Evolutionary conservation across 1,140 invertebrate genomes (phyloP).

Genomic region (Cydia pomonella): DNA sequence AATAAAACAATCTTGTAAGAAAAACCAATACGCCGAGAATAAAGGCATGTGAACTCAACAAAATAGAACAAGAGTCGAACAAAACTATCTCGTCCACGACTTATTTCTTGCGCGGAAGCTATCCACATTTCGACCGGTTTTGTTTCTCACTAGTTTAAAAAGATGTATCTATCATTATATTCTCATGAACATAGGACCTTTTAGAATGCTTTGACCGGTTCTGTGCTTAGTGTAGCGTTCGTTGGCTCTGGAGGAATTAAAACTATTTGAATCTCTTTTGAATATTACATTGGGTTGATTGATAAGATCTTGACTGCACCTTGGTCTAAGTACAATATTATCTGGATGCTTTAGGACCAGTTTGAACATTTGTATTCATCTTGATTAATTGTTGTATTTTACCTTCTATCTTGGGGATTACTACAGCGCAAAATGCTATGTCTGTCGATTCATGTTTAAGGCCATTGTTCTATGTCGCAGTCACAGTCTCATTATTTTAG

Average conservation of each 20-base stretch:
- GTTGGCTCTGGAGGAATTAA: conserved; percentile 29
- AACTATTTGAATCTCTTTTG: conserved; percentile 28
- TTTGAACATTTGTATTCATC: background rate
- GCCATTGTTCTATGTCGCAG: too few species aligned
- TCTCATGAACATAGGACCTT: conserved; percentile 38
- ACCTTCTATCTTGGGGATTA: too few species aligned
- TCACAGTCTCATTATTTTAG: too few species aligned
- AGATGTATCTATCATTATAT: conserved; percentile 35
- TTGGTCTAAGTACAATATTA: background rate
- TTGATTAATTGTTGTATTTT: too few species aligned
- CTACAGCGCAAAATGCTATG: too few species aligned
- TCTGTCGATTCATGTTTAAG: too few species aligned
- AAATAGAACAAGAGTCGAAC: conserved; percentile 53
- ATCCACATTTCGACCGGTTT: conserved; percentile 69
- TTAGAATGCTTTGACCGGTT: conserved; percentile 57
- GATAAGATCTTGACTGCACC: background rate
- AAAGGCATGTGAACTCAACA: conserved; percentile 61
- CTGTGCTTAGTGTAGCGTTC: conserved; percentile 30
- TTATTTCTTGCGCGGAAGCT: conserved; percentile 67
- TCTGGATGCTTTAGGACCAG: background rate
- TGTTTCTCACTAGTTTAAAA: conserved; percentile 24
- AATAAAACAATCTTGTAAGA: conserved; percentile 59
- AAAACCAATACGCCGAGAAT: conserved; percentile 58
- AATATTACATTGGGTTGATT: conserved; percentile 20
- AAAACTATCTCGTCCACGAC: conserved; percentile 53